Evolutionary conservation across 2,797 vertebrate species (phyloP), one percentile per base, ranked within the genome.

Genomic region (Chromis chromis): DNA sequence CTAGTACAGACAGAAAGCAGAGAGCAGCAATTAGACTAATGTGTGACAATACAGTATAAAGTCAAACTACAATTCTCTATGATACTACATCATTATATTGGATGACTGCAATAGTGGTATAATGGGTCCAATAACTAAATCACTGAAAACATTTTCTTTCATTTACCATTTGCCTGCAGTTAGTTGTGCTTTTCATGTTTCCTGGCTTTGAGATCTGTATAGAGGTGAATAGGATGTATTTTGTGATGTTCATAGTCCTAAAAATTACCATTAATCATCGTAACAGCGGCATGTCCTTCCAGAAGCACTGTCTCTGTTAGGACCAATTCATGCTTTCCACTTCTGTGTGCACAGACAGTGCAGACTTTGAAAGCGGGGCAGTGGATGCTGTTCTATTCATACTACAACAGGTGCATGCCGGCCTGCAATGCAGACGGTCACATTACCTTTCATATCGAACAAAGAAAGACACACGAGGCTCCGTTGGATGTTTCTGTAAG

Each of bases 1-100:
- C 97, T 98, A 75, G 73, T 40, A 12, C 3, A 71, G 74, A 81
- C 50, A 50, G 63, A 53, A 64, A 64, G 71, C 42, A 57, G 56
- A 77, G 59, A 75, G 44, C 3, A 28, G 57, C 56, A 24, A 63
- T 90, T 68, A 81, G 56, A 78, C 68, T n/a, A 19, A 63, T n/a
- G 61, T 54, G 56, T 9, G 36, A 55, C n/a, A 63, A 50, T 59
- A 54, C 11, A 24, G 36, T 8, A 27, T 16, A 1, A 55, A 46
- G 27, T 49, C 9, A 25, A 70, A 65, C 21, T 39, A 11, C 58
- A 40, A 54, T 31, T 10, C 7, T 31, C 10, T 31, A 0, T 25
- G 21, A 40, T 33, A 27, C 39, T 42, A 17, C 21, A 50, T 65
- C 3, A 58, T 52, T 27, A 48, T 6, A 25, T 22, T 0, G 16